Percentiles rank a stretch among this genome's conserved stretches.
Conservation (phyloP, 2,113 vertebrate genomes). For the Pseudorasbora parva region DNA sequence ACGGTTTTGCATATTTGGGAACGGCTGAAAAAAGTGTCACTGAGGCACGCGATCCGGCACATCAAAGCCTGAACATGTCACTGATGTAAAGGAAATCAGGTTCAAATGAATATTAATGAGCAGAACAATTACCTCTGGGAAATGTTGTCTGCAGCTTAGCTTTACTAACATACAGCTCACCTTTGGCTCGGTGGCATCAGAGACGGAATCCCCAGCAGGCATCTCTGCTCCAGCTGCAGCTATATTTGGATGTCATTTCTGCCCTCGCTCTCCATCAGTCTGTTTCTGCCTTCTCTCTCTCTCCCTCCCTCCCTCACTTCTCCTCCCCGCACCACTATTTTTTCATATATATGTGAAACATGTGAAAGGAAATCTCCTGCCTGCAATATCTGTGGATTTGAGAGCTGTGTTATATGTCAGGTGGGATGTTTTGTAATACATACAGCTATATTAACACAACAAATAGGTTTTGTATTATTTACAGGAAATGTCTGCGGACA, state of each 20-base stretch:
- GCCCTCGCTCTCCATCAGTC: slow-evolving; percentile 63
- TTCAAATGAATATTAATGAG: slow-evolving; percentile 79
- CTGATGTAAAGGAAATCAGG: slow-evolving; percentile 65
- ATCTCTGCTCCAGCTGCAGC: slow-evolving; percentile 52
- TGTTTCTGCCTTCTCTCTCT: slow-evolving; percentile 48
- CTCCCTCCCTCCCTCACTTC: slow-evolving; percentile 8
- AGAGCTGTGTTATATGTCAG: slow-evolving; percentile 21
- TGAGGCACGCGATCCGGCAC: slow-evolving; percentile 57
- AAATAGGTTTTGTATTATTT: slow-evolving; percentile 18
- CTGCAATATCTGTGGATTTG: slow-evolving; percentile 17
- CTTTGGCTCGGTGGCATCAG: slow-evolving; percentile 69
- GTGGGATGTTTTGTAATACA: slow-evolving; percentile 38
- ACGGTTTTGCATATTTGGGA: slow-evolving; percentile 39
- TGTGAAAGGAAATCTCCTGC: slow-evolving; percentile 14
- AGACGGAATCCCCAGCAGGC: slow-evolving; percentile 57
- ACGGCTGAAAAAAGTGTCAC: slow-evolving; percentile 57
- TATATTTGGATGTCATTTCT: slow-evolving; percentile 61
- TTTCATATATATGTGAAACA: slow-evolving; percentile 28
- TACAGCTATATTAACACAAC: slow-evolving; percentile 26
- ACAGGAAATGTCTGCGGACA: not conserved
- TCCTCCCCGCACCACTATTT: slow-evolving; percentile 30
- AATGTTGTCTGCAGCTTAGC: slow-evolving; percentile 74
- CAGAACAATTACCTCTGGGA: slow-evolving; percentile 74
- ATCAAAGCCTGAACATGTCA: slow-evolving; percentile 67
- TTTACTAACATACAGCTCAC: slow-evolving; percentile 69